Evolutionary conservation across 2,113 vertebrate genomes (phyloP).

Genomic region (Phalacrocorax brasilianus): DNA sequence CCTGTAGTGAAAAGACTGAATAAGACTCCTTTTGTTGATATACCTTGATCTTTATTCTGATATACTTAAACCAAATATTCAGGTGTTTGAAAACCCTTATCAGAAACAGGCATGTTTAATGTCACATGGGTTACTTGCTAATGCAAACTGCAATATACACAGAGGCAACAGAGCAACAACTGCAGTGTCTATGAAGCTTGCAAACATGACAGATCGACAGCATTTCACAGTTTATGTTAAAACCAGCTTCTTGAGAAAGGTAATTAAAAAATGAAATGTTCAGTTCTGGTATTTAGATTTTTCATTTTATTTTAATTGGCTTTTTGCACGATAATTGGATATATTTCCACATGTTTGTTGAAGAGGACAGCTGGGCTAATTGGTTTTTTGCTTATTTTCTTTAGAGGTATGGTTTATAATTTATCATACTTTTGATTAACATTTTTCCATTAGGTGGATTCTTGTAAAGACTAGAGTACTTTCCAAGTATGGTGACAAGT

Average conservation of each 20-base stretch:
- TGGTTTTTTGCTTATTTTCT: conserved; percentile 54
- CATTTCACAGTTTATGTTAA: conserved; percentile 72
- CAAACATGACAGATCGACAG: conserved; percentile 46
- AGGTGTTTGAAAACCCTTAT: background rate
- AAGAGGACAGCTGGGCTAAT: conserved; percentile 40
- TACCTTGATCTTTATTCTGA: conserved; percentile 27
- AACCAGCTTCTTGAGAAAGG: conserved; percentile 69
- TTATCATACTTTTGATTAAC: background rate
- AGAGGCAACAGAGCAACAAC: conserved; percentile 39
- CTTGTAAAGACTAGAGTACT: background rate
- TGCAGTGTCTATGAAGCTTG: conserved; percentile 37
- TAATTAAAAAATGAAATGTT: conserved; percentile 73
- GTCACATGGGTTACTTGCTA: conserved; percentile 60
- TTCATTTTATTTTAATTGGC: conserved; percentile 69
- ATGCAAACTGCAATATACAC: conserved; percentile 54
- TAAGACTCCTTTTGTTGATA: background rate
- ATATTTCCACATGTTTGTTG: conserved; percentile 37
- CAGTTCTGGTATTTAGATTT: conserved; percentile 43
- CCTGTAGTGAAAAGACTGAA: background rate
- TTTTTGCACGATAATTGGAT: conserved; percentile 65
- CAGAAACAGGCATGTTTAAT: conserved; percentile 44
- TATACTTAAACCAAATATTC: conserved; percentile 1
- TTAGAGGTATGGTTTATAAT: conserved; percentile 36
- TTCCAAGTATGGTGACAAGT: background rate
- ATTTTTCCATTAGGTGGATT: background rate